Evolutionary conservation across 2,888 invertebrate species (phyloP), one percentile per base, ranked within the genome.

Genomic region (Priapulus caudatus): DNA sequence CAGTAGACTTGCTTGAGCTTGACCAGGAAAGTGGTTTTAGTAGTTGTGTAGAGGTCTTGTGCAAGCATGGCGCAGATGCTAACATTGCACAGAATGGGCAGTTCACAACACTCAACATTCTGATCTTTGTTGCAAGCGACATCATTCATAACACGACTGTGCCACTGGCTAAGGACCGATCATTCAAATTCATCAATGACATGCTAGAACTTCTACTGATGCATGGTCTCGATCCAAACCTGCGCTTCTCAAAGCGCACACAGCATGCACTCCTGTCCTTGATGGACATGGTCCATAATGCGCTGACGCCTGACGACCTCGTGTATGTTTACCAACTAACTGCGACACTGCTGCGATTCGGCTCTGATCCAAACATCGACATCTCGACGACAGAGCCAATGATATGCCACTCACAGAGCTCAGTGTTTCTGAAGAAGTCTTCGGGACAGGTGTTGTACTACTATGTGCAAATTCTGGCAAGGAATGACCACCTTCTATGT

Each of bases 1-100:
- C 83, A 66, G 83, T 83, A 64, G 82, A 83, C 69, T 81, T 82
- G 47, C 67, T 81, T 47, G 80, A 78, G 58, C 81, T 81, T 65
- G 44, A 47, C 1, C 64, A 64, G 49, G 52, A 57, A 10, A 46
- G 53, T 2, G 60, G 59, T 20, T 83, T 83, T 65, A 66, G 83
- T 58, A 80, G 81, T 63, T 83, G 82, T 65, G 79, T 84, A 50
- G 74, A 80, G 46, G 78, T 82, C 47, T 72, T 84, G 20, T 70
- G 84, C 59, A 78, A 81, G 63, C 77, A 81, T 64, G 83, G 83
- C 56, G 83, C 83, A 21, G 81, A 82, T 67, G 81, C 82, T 24
- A 84, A 84, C 67, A 83, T 83, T 68, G 78, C 79, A 58, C 53
- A 62, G 56, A 47, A 62, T 51, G 76, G 79, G 51, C 81, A 82